Percentiles rank a stretch among this genome's conserved stretches.
These are phyloP conservation scores for Brachyalestes nurse DNA, from an alignment of 2,797 vertebrate species.

Conservation along the genomic window DNA sequence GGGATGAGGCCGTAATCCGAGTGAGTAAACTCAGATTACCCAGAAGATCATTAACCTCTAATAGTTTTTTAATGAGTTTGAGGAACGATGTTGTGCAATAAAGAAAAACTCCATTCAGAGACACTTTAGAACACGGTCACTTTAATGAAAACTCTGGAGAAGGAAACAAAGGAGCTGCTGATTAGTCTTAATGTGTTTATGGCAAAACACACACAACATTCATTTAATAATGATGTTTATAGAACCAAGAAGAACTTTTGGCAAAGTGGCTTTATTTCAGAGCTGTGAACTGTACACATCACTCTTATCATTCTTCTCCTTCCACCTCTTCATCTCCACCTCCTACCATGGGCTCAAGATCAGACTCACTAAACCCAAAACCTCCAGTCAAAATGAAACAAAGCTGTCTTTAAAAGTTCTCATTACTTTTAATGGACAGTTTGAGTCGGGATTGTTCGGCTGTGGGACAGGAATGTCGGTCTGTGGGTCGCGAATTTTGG, in stretches of 20 bases:
- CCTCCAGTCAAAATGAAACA: too few species aligned
- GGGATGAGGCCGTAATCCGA: too few species aligned
- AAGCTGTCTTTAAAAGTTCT: too few species aligned
- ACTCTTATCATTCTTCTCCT: neutral
- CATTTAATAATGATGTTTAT: neutral
- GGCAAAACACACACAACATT: conserved; percentile 37
- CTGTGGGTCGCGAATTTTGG: too few species aligned
- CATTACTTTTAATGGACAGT: too few species aligned
- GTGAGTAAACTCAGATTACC: too few species aligned
- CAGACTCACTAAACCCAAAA: too few species aligned
- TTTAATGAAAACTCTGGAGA: conserved; percentile 81
- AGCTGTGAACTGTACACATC: neutral
- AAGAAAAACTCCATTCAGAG: conserved; percentile 71
- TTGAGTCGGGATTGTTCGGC: too few species aligned
- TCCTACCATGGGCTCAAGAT: neutral
- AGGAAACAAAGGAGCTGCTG: conserved; percentile 67
- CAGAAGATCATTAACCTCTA: too few species aligned
- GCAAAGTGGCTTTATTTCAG: neutral
- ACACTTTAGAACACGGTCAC: conserved; percentile 72
- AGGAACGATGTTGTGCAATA: conserved; percentile 77
- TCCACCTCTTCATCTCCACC: neutral
- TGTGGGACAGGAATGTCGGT: too few species aligned
- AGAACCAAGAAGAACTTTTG: neutral
- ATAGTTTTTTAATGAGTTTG: too few species aligned
- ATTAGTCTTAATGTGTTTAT: conserved; percentile 77